Percentiles rank a stretch among this genome's conserved stretches.
Conservation (phyloP, 2,113 vertebrate species). For the Danionella cerebrum region DNA sequence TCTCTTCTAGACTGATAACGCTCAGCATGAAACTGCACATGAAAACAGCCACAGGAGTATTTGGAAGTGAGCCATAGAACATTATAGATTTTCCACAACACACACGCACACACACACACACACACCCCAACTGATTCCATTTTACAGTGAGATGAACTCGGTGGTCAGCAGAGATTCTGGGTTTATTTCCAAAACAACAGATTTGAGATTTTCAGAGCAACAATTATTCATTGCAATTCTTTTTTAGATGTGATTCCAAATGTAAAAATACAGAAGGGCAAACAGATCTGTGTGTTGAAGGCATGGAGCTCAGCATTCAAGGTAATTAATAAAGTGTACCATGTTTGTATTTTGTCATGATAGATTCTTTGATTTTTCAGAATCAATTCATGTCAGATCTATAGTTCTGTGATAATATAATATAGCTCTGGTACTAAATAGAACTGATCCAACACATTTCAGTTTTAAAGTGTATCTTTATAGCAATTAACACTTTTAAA, state of each 20-base stretch:
- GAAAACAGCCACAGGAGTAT: conserved; percentile 36
- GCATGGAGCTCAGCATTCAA: conserved; percentile 46
- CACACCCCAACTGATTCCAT: not conserved
- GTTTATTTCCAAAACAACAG: not conserved
- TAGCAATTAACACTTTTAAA: too few species aligned
- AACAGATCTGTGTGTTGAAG: conserved; percentile 52
- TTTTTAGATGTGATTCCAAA: conserved; percentile 45
- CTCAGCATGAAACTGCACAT: conserved; percentile 32
- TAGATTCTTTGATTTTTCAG: too few species aligned
- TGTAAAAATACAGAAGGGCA: not conserved
- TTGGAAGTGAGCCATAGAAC: conserved; percentile 35
- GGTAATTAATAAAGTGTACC: conserved; percentile 38
- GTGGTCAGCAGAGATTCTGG: not conserved
- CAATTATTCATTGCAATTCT: not conserved
- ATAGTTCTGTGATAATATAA: too few species aligned
- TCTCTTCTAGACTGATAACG: conserved; percentile 37
- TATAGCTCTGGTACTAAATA: too few species aligned
- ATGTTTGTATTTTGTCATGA: not conserved
- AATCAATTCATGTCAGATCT: too few species aligned
- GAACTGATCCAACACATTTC: too few species aligned
- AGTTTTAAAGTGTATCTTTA: too few species aligned
- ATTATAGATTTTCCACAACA: conserved; percentile 10
- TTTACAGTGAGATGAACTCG: not conserved
- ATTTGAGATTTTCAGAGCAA: not conserved
- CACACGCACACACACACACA: too few species aligned